Conservation (phyloP, 2,797 vertebrate species). For the Rachycentron canadum region DNA sequence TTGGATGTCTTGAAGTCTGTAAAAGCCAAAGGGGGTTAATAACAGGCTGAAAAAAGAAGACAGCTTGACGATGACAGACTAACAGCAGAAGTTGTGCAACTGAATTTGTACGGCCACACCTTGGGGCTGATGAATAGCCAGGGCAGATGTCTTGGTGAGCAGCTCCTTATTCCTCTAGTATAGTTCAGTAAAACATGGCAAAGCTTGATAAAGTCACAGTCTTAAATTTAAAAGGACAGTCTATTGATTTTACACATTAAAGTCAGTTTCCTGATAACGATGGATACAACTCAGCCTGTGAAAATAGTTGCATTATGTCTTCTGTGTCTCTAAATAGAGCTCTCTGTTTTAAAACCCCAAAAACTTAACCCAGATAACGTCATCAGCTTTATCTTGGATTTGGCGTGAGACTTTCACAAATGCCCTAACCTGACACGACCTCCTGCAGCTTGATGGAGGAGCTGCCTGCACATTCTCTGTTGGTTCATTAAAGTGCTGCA, state of each 20-base stretch:
- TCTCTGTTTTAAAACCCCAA: neutral
- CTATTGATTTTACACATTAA: neutral
- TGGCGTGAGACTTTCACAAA: neutral
- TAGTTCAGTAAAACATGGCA: neutral
- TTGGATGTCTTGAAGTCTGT: slow-evolving; percentile 31
- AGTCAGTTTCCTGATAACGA: neutral
- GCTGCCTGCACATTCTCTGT: slow-evolving; percentile 12
- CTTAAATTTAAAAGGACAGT: neutral
- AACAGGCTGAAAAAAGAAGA: slow-evolving; percentile 44
- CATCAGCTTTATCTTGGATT: neutral
- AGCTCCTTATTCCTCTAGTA: neutral
- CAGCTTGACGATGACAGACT: slow-evolving; percentile 41
- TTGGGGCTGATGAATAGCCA: slow-evolving; percentile 25
- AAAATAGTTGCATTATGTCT: neutral
- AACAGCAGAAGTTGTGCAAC: slow-evolving; percentile 19
- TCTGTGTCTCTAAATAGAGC: neutral
- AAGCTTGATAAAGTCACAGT: neutral
- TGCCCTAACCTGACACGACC: slow-evolving; percentile 19
- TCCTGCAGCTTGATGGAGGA: slow-evolving; percentile 31
- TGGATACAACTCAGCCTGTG: neutral
- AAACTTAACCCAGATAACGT: neutral
- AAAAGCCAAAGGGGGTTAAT: slow-evolving; percentile 52
- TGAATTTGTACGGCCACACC: slow-evolving; percentile 43
- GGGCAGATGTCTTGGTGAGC: neutral
- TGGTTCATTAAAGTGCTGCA: slow-evolving; percentile 4